Conservation (phyloP, 2,888 invertebrate genomes). For the Lasioglossum oenotherae region DNA sequence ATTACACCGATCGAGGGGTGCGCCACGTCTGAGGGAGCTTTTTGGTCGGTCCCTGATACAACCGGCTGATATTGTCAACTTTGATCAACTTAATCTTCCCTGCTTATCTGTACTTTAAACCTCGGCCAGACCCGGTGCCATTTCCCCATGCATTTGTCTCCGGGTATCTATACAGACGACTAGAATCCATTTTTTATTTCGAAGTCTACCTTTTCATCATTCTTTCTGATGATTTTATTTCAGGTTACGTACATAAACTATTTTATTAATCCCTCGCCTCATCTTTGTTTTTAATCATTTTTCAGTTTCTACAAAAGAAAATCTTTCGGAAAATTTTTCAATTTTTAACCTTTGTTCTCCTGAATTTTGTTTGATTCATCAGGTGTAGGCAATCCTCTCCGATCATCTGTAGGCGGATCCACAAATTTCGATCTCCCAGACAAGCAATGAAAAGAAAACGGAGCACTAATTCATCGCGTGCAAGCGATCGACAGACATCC, state of each 20-base stretch:
- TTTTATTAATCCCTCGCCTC: background rate
- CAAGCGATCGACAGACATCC: background rate
- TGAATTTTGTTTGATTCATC: background rate
- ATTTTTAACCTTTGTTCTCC: background rate
- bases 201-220: background rate
- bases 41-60: background rate
- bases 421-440: background rate
- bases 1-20: slow-evolving; percentile 54
- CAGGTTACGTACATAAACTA: background rate
- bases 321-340: background rate
- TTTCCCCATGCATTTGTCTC: background rate
- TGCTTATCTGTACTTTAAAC: background rate
- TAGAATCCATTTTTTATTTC: background rate
- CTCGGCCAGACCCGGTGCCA: background rate
- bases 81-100: background rate
- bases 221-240: background rate
- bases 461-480: background rate
- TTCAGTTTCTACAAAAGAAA: background rate
- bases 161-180: background rate
- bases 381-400: background rate
- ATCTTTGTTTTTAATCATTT: background rate
- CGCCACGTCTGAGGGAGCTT: background rate
- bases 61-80: background rate
- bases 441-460: background rate
- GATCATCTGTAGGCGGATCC: background rate